Percentiles rank a stretch among this genome's conserved stretches.
phyloP scores from a whole-genome alignment of 2,113 vertebrate genomes.

The Mohoua ochrocephala region DNA sequence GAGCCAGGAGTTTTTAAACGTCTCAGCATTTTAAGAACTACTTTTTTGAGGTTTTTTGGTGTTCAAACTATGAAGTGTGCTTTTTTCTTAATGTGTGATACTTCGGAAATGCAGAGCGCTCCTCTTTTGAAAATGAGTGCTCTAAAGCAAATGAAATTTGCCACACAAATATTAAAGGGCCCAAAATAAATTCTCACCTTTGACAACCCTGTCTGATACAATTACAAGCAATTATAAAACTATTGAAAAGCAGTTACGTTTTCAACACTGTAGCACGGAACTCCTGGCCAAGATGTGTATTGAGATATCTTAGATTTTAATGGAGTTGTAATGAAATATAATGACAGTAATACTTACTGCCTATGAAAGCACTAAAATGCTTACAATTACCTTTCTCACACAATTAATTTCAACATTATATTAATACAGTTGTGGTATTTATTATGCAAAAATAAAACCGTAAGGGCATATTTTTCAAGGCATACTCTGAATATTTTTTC shows the following conservation, averaged over 20 bases:
- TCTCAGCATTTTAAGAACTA: background rate
- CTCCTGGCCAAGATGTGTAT: background rate
- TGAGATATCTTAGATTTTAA: background rate
- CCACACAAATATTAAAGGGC: background rate
- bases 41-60: background rate
- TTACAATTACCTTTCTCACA: background rate
- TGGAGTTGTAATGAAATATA: background rate
- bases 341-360: background rate
- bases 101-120: background rate
- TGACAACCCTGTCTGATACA: background rate
- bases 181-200: background rate
- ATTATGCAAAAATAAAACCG: background rate
- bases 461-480: background rate
- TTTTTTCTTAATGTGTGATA: background rate
- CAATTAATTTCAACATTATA: background rate
- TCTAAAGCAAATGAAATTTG: background rate
- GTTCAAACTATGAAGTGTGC: background rate
- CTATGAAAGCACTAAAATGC: background rate
- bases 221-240: background rate
- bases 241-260: background rate
- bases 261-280: background rate
- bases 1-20: background rate
- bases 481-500: background rate
- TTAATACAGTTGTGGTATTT: background rate
- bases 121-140: background rate